phyloP scores from a whole-genome alignment of 1,140 invertebrate species.

The Drosophila ogumai region DNA sequence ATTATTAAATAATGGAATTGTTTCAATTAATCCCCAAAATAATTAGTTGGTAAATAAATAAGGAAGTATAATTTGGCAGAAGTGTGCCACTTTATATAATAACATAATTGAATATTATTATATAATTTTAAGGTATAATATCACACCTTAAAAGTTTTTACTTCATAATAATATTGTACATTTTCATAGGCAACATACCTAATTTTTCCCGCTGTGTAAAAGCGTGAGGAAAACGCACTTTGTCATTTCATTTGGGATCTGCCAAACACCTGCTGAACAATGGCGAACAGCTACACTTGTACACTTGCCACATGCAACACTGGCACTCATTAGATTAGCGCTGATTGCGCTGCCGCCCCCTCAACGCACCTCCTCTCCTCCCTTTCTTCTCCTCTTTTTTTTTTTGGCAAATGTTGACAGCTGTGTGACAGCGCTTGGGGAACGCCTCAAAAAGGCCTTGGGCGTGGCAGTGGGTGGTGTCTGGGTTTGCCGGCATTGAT shows the following conservation, averaged over 20 bases:
- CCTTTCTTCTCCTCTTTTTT: not conserved
- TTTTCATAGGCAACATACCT: not conserved
- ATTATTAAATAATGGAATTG: not conserved
- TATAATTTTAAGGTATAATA: not conserved
- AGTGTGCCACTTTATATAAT: no score
- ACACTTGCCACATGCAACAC: slow-evolving; percentile 56
- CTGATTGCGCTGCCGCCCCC: slow-evolving; percentile 50
- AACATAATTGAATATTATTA: no score
- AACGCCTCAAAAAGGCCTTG: slow-evolving; percentile 46
- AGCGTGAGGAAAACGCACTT: slow-evolving; percentile 12
- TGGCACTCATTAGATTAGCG: slow-evolving; percentile 71
- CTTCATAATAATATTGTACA: not conserved
- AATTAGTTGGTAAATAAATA: no score
- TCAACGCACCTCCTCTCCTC: not conserved
- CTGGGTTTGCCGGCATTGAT: slow-evolving; percentile 59
- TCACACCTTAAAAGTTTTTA: no score
- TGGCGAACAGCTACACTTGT: slow-evolving; percentile 12
- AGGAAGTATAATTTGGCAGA: no score
- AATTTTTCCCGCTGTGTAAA: not conserved
- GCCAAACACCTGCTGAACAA: slow-evolving; percentile 41
- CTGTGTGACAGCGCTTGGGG: slow-evolving; percentile 51
- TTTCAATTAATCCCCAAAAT: no score
- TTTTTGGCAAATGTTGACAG: slow-evolving; percentile 55
- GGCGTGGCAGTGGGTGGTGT: slow-evolving; percentile 25
- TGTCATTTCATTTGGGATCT: slow-evolving; percentile 30